Percentiles rank a stretch among this genome's conserved stretches.
Evolutionary conservation across 53 echinoderm and acorn worm genomes (phyloP).

Genomic region (Echinarachnius parma): DNA sequence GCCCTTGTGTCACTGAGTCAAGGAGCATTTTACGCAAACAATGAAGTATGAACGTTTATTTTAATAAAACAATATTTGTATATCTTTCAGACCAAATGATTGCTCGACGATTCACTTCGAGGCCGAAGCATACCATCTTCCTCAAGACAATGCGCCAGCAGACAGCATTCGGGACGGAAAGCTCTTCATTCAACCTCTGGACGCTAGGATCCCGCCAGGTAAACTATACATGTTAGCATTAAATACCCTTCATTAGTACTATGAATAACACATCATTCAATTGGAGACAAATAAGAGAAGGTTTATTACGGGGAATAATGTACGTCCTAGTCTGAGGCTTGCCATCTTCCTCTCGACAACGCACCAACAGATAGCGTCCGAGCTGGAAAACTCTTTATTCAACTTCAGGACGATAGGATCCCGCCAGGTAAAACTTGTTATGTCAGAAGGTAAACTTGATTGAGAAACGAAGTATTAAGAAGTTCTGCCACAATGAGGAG

Average conservation of each 20-base stretch:
- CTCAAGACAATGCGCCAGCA: background rate
- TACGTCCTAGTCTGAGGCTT: conserved; percentile 48
- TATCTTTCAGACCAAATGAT: conserved; percentile 33
- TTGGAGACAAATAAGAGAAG: no score
- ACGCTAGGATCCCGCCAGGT: conserved; percentile 18
- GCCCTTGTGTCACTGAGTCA: no score
- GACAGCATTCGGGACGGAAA: background rate
- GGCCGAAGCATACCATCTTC: conserved; percentile 23
- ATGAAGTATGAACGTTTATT: no score
- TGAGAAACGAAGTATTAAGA: no score
- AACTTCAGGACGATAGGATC: background rate
- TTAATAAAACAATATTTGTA: no score
- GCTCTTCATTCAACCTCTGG: conserved; percentile 8
- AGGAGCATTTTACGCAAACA: no score
- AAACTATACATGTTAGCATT: no score
- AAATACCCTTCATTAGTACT: no score
- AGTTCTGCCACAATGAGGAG: no score
- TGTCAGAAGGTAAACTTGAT: no score
- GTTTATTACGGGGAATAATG: no score
- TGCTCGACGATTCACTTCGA: conserved; percentile 57
- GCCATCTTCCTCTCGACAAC: background rate
- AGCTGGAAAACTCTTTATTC: conserved; percentile 13
- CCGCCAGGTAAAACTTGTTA: conserved; percentile 29
- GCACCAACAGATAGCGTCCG: background rate
- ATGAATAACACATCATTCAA: no score